These are phyloP conservation scores for Stenodema calcarata DNA, from an alignment of 2,888 invertebrate genomes.

Conservation along the genomic window DNA sequence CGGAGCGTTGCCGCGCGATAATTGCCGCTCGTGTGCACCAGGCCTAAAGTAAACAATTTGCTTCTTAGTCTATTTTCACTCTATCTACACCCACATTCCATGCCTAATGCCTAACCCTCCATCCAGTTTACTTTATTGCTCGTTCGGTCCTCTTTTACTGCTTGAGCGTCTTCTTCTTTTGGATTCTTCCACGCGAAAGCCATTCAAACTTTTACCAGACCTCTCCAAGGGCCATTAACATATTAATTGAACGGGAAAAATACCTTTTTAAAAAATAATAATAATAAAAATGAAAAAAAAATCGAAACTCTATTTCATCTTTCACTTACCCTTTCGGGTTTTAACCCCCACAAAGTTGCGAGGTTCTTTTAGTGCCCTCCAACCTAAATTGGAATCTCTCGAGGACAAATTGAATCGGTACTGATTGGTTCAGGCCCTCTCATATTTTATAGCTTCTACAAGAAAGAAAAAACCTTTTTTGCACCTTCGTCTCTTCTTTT, in stretches of 20 bases:
- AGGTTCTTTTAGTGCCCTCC: neutral
- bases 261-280: no score
- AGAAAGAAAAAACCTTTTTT: neutral
- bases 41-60: neutral
- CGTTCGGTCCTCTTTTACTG: neutral
- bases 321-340: neutral
- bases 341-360: neutral
- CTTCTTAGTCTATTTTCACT: neutral
- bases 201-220: conserved; percentile 3
- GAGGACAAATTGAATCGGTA: conserved; percentile 19
- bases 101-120: neutral
- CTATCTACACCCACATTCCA: neutral
- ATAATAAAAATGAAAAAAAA: neutral
- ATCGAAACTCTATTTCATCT: neutral
- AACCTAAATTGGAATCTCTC: neutral
- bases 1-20: no score
- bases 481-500: no score
- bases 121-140: neutral
- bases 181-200: conserved; percentile 6
- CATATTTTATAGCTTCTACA: neutral
- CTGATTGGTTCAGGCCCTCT: neutral
- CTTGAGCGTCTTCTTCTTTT: neutral
- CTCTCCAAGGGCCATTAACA: neutral
- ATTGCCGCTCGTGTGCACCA: no score
- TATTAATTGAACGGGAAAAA: conserved; percentile 14